These are phyloP conservation scores for Caenorhabditis elegans DNA, from an alignment of 1,140 invertebrate genomes.

Conservation along the genomic window WBcel235 BX284603.4:4178001-4178500, in stretches of 20 bases:
- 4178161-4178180: slow-evolving; percentile 77
- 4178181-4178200: slow-evolving; percentile 78
- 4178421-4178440: slow-evolving; percentile 77
- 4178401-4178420: neutral
- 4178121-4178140: neutral
- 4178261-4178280: slow-evolving; percentile 82
- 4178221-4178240: slow-evolving; percentile 79
- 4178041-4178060: slow-evolving; percentile 75
- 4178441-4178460: slow-evolving; percentile 98
- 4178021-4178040: slow-evolving; percentile 72
- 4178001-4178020: slow-evolving; percentile 68
- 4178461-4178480: slow-evolving; percentile 95
- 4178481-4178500: slow-evolving; percentile 78
- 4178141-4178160: slow-evolving; percentile 66
- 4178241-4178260: slow-evolving; percentile 83
- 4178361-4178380: slow-evolving; percentile 40
- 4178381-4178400: neutral
- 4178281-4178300: slow-evolving; percentile 86
- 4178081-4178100: slow-evolving; percentile 75
- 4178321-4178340: slow-evolving; percentile 73
- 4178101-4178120: slow-evolving; percentile 67
- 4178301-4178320: slow-evolving; percentile 85
- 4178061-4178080: slow-evolving; percentile 77
- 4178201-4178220: slow-evolving; percentile 72
- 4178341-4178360: slow-evolving; percentile 32